Percentiles rank a stretch among this genome's conserved stretches.
Evolutionary conservation across 92 coral and sea anemone species (phyloP).

Genomic region (Metridium senile): DNA sequence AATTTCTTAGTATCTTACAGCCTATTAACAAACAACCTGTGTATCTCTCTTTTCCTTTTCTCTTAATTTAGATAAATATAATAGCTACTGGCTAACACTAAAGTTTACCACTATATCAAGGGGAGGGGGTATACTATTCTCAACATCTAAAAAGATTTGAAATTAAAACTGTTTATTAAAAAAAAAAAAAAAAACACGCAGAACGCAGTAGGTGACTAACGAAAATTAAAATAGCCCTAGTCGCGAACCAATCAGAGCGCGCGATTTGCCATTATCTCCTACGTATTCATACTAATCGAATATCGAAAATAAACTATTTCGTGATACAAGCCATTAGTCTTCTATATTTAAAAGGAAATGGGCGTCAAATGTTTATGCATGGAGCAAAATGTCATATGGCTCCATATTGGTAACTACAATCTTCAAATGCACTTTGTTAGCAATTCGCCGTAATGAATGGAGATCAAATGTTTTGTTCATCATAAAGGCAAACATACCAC

Average conservation of each 20-base stretch:
- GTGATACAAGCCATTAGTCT: background rate
- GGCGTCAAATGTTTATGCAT: conserved; percentile 1
- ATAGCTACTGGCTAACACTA: too few species aligned
- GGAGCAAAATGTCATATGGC: background rate
- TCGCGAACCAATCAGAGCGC: too few species aligned
- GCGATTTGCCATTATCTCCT: too few species aligned
- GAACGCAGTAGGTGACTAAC: too few species aligned
- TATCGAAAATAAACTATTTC: background rate
- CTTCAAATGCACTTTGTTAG: background rate
- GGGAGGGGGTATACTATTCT: too few species aligned
- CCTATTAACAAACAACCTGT: background rate
- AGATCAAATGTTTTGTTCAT: background rate
- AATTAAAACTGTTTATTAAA: too few species aligned
- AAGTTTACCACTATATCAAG: too few species aligned
- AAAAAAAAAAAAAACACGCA: too few species aligned
- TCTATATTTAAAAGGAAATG: background rate
- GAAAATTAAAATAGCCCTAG: too few species aligned
- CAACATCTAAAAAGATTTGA: too few species aligned
- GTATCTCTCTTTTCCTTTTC: background rate
- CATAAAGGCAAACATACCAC: conserved; percentile 10
- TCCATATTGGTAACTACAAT: background rate
- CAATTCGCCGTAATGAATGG: background rate
- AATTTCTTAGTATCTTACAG: background rate
- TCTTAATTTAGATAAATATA: background rate
- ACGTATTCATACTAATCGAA: background rate